phyloP scores from a whole-genome alignment of 2,888 invertebrate genomes.

The Polydrusus pterygomalis region DNA sequence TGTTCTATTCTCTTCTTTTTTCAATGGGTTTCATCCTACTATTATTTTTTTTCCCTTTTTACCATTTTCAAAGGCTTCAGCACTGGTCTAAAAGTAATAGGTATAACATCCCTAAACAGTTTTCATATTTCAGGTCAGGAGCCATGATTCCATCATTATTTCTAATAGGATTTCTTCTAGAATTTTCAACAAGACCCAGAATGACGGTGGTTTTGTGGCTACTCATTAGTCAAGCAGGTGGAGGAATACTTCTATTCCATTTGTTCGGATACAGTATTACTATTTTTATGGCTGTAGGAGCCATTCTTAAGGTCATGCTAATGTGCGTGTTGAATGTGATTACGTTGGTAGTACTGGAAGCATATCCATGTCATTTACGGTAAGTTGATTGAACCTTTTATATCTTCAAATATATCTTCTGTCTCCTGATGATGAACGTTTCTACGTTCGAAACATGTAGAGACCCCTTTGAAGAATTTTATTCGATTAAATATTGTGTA shows the following conservation, averaged over 20 bases:
- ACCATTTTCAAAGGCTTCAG: no score
- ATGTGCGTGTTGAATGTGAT: constrained; percentile 74
- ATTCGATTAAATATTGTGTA: no score
- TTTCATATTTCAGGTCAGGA: constrained; percentile 59
- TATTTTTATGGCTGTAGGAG: constrained; percentile 67
- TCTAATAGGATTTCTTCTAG: constrained; percentile 68
- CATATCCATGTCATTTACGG: constrained; percentile 78
- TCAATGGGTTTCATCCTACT: no score
- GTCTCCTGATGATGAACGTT: no score
- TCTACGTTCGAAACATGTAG: no score
- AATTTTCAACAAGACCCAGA: constrained; percentile 65
- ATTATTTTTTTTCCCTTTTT: no score
- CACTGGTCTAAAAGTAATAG: no score
- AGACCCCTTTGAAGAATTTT: no score
- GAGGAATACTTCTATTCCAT: constrained; percentile 74
- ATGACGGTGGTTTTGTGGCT: constrained; percentile 68
- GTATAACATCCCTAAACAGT: no score
- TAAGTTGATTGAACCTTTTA: constrained; percentile 58
- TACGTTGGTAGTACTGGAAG: constrained; percentile 74
- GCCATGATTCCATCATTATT: constrained; percentile 73
- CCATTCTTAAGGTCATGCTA: constrained; percentile 72
- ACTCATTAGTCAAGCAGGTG: constrained; percentile 72
- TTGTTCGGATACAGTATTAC: constrained; percentile 57
- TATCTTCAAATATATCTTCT: no score
- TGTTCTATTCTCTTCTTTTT: no score